Evolutionary conservation across 2,113 vertebrate species (phyloP).

Genomic region (Chlamydotis undulata): DNA sequence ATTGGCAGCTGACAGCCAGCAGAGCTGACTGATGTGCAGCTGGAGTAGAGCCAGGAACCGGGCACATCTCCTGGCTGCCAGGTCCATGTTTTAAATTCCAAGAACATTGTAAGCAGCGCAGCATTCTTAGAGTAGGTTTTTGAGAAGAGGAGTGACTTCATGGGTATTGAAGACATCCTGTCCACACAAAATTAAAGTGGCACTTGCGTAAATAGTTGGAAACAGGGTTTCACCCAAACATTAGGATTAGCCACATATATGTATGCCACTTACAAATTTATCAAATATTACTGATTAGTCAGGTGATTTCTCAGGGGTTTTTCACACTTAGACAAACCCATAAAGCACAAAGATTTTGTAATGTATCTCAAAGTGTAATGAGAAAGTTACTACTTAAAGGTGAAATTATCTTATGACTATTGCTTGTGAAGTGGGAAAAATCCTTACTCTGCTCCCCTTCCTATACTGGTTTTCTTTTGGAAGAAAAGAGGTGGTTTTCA

Average conservation of each 20-base stretch:
- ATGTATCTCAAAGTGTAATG: not conserved
- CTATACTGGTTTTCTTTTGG: not conserved
- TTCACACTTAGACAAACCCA: not conserved
- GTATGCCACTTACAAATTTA: not conserved
- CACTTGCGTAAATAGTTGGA: rapidly evolving
- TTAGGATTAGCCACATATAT: rapidly evolving
- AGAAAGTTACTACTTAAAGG: not conserved
- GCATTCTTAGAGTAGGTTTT: not conserved
- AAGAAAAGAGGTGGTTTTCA: not conserved
- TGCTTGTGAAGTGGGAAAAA: not conserved
- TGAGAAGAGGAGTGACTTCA: not conserved
- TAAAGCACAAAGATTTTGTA: not conserved
- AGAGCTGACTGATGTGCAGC: not conserved
- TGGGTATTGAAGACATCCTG: not conserved
- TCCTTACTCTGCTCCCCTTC: not conserved
- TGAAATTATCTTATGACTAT: not conserved
- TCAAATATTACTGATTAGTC: not conserved
- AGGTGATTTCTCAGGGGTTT: not conserved
- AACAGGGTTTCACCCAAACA: not conserved
- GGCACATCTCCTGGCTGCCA: not conserved
- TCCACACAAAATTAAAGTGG: not conserved
- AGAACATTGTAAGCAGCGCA: rapidly evolving
- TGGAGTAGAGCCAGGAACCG: not conserved
- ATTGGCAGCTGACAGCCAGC: not conserved
- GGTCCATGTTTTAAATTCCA: not conserved